These are phyloP conservation scores for Axea sp. DNA, from an alignment of 2,888 invertebrate genomes.

Conservation along the genomic window DNA sequence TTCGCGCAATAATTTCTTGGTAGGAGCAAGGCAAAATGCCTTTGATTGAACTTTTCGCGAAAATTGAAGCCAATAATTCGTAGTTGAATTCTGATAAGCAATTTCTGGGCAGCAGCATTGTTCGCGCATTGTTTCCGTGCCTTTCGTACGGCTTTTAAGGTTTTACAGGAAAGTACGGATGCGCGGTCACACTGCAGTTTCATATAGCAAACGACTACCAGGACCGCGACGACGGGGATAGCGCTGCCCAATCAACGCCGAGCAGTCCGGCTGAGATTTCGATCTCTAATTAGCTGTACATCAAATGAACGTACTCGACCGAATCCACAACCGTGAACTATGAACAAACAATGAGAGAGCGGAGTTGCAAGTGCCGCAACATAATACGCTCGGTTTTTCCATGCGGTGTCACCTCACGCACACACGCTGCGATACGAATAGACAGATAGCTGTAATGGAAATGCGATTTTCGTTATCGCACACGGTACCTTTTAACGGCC, in stretches of 20 bases:
- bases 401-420: conserved; percentile 28
- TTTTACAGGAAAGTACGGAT: conserved; percentile 54
- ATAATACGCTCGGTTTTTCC: conserved; percentile 46
- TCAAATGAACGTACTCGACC: conserved; percentile 73
- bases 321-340: conserved; percentile 56
- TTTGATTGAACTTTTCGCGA: conserved; percentile 52
- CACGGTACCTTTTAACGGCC: conserved; percentile 36
- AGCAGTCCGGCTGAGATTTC: conserved; percentile 70
- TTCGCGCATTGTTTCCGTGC: conserved; percentile 59
- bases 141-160: conserved; percentile 47
- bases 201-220: conserved; percentile 32
- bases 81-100: conserved; percentile 56
- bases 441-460: conserved; percentile 56
- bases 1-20: conserved; percentile 40
- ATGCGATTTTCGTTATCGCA: conserved; percentile 53
- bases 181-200: conserved; percentile 53
- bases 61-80: conserved; percentile 56
- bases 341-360: conserved; percentile 54
- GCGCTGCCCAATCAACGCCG: conserved; percentile 52
- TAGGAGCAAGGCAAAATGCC: conserved; percentile 25
- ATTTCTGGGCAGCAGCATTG: conserved; percentile 53
- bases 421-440: conserved; percentile 7
- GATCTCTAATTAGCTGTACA: conserved; percentile 79
- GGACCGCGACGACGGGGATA: conserved; percentile 15
- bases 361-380: conserved; percentile 37